phyloP scores from a whole-genome alignment of 2,113 vertebrate species.

The Chlamydotis undulata region DNA sequence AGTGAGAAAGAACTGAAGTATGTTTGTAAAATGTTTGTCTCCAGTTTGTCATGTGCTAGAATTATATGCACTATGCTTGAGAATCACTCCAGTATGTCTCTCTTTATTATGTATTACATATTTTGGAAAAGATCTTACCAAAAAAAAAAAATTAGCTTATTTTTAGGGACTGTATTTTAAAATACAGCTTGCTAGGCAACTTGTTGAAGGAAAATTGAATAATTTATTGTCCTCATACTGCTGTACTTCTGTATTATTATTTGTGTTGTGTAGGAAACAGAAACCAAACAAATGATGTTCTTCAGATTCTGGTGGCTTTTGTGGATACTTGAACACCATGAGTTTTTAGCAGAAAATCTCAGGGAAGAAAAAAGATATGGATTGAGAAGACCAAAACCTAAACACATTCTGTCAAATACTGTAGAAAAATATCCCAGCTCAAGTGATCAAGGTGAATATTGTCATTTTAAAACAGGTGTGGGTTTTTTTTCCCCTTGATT shows the following conservation, averaged over 20 bases:
- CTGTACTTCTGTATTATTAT: not conserved
- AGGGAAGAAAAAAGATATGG: constrained; percentile 71
- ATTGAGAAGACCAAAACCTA: constrained; percentile 68
- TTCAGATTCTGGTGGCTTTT: constrained; percentile 71
- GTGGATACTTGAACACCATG: constrained; percentile 73
- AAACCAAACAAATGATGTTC: constrained; percentile 68
- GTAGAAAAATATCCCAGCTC: constrained; percentile 64
- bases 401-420: constrained; percentile 66
- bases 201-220: not conserved
- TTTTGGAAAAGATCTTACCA: not conserved
- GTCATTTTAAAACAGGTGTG: not conserved
- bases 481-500: not conserved
- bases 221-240: not conserved
- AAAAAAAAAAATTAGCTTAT: not conserved
- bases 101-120: not conserved
- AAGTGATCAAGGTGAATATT: constrained; percentile 78
- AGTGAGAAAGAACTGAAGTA: not conserved
- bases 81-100: not conserved
- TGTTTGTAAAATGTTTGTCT: not conserved
- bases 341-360: constrained; percentile 76
- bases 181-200: not conserved
- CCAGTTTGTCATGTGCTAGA: not conserved
- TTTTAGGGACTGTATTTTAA: not conserved
- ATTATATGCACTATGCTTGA: not conserved
- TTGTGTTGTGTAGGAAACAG: constrained; percentile 57